Conservation (phyloP, 1,140 invertebrate genomes). For the Eciton burchellii region DNA sequence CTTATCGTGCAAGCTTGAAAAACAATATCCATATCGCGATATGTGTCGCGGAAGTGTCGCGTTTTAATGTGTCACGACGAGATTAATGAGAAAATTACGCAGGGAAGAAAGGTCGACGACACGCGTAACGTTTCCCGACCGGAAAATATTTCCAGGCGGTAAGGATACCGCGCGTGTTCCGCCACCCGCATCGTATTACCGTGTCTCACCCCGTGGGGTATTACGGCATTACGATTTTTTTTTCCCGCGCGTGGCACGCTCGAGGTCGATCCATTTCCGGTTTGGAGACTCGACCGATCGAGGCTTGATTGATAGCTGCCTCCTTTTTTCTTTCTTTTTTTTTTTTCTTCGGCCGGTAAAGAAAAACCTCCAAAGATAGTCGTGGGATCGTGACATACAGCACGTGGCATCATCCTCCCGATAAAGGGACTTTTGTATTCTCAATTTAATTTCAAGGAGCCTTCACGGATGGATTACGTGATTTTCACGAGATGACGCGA, state of each 20-base stretch:
- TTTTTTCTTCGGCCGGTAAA: slow-evolving; percentile 6
- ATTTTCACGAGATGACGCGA: too few species aligned
- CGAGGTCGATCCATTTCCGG: slow-evolving; percentile 62
- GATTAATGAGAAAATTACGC: background rate
- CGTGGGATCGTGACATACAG: slow-evolving; percentile 35
- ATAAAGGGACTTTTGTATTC: background rate
- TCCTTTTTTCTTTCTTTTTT: too few species aligned
- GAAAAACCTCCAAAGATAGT: slow-evolving; percentile 47
- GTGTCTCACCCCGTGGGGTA: slow-evolving; percentile 56
- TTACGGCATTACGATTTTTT: slow-evolving; percentile 74
- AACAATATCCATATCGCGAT: background rate
- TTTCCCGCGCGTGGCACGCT: slow-evolving; percentile 47
- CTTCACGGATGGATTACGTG: too few species aligned
- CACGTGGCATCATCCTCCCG: slow-evolving; percentile 16
- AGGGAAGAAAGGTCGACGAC: slow-evolving; percentile 35
- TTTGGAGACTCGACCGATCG: slow-evolving; percentile 53
- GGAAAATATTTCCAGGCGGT: slow-evolving; percentile 49
- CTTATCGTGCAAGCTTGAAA: background rate
- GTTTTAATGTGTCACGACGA: background rate
- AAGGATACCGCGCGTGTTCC: slow-evolving; percentile 67
- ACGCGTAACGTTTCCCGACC: slow-evolving; percentile 58
- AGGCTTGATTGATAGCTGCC: slow-evolving; percentile 68
- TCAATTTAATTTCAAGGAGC: background rate
- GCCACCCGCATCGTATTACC: slow-evolving; percentile 69
- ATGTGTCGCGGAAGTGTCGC: background rate